These are phyloP conservation scores for Perca fluviatilis DNA, from an alignment of 2,113 vertebrate genomes.

Conservation along the genomic window DNA sequence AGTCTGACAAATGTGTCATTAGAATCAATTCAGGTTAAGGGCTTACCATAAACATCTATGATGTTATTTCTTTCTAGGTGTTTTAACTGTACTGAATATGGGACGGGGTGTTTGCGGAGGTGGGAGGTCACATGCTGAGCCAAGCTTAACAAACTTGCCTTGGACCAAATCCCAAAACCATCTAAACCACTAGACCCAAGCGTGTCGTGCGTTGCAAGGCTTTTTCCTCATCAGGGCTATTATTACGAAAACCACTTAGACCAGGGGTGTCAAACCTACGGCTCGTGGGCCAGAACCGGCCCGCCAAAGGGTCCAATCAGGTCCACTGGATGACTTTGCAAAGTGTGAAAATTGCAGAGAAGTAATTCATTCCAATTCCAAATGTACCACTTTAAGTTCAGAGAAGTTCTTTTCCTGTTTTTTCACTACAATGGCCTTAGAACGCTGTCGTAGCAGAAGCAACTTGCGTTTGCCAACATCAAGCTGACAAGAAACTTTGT, in stretches of 20 bases:
- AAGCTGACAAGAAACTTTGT: no score
- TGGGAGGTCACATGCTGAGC: conserved; percentile 13
- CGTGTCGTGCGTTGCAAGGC: background rate
- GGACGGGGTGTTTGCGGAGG: background rate
- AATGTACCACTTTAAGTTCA: no score
- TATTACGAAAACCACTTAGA: background rate
- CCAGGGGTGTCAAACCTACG: no score
- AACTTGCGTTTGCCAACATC: no score
- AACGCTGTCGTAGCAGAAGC: no score
- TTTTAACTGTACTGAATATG: conserved; percentile 9
- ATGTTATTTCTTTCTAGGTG: conserved; percentile 1
- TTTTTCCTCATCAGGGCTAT: conserved; percentile 26
- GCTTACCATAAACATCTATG: conserved; percentile 47
- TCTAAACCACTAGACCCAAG: conserved; percentile 4
- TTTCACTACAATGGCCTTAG: no score
- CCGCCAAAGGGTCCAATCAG: no score
- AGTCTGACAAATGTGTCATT: conserved; percentile 22
- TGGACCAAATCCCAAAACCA: conserved; percentile 39
- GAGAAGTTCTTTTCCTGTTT: no score
- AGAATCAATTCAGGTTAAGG: conserved; percentile 59
- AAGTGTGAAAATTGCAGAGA: no score
- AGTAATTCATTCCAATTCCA: no score
- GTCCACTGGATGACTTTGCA: no score
- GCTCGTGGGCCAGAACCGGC: no score
- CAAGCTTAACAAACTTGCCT: background rate